Evolutionary conservation across 1,140 invertebrate genomes (phyloP).

Genomic region (Eufriesea mexicana): DNA sequence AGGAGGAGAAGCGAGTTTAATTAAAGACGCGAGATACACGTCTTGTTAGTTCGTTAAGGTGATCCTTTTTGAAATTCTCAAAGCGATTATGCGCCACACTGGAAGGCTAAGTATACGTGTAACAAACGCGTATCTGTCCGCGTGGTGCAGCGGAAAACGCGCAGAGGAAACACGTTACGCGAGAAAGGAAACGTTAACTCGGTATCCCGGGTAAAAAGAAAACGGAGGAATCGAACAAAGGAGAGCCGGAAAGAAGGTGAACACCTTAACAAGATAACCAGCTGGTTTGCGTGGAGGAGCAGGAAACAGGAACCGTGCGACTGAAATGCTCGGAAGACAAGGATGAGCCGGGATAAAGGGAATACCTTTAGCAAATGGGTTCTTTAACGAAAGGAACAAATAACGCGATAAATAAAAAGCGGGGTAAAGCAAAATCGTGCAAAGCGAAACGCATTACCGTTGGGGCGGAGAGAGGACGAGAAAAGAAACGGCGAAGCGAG

Average conservation of each 20-base stretch:
- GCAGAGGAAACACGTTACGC: not conserved
- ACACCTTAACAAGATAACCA: conserved; percentile 11
- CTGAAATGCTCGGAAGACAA: conserved; percentile 2
- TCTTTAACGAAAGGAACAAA: conserved; percentile 28
- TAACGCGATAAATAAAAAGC: not conserved
- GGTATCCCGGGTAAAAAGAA: not conserved
- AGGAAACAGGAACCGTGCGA: not conserved
- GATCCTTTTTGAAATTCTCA: not conserved
- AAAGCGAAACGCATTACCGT: not conserved
- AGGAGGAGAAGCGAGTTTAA: not conserved
- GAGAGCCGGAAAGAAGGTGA: not conserved
- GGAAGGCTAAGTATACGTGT: too few species aligned
- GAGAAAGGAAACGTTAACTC: conserved; percentile 7
- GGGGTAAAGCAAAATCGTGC: too few species aligned
- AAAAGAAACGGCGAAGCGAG: too few species aligned
- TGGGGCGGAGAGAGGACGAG: not conserved
- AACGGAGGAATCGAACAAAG: not conserved
- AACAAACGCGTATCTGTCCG: not conserved
- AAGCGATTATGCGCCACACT: not conserved
- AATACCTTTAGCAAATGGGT: conserved; percentile 13
- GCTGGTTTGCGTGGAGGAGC: not conserved
- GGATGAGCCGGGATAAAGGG: not conserved
- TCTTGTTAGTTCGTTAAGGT: not conserved
- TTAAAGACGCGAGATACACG: not conserved
- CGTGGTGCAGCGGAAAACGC: not conserved